Evolutionary conservation across 2,797 vertebrate genomes (phyloP).

Genomic region (Heteromormyrus szaboi): DNA sequence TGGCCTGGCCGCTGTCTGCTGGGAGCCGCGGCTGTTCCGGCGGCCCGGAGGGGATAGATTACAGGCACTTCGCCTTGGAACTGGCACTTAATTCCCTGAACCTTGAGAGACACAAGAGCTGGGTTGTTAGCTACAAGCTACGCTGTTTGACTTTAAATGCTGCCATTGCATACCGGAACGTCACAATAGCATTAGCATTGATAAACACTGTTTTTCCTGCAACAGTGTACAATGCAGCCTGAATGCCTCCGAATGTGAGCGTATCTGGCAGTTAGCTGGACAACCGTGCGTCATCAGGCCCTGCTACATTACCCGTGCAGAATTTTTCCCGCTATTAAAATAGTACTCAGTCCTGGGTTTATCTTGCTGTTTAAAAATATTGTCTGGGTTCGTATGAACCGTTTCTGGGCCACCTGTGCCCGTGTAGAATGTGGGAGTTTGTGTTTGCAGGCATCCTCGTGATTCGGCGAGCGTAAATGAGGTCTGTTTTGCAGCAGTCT

Average conservation of each 20-base stretch:
- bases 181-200: neutral
- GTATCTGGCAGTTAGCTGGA: neutral
- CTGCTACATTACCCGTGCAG: neutral
- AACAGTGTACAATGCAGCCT: neutral
- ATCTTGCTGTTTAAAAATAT: neutral
- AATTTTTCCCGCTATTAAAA: neutral
- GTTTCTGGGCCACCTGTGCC: neutral
- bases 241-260: neutral
- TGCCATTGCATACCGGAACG: neutral
- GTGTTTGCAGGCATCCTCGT: neutral
- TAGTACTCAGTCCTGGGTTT: neutral
- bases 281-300: neutral
- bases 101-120: neutral
- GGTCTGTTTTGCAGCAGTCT: neutral
- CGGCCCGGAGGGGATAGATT: neutral
- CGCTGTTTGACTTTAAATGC: neutral
- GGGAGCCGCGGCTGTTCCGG: neutral
- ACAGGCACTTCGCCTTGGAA: conserved; percentile 5
- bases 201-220: neutral
- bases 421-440: neutral
- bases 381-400: neutral
- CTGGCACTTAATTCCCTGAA: neutral
- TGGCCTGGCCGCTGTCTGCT: conserved; percentile 9
- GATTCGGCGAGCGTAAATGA: neutral
- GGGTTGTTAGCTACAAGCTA: neutral